These are phyloP conservation scores for Hymenochirus boettgeri DNA, from an alignment of 2,113 vertebrate genomes.

Conservation along the genomic window DNA sequence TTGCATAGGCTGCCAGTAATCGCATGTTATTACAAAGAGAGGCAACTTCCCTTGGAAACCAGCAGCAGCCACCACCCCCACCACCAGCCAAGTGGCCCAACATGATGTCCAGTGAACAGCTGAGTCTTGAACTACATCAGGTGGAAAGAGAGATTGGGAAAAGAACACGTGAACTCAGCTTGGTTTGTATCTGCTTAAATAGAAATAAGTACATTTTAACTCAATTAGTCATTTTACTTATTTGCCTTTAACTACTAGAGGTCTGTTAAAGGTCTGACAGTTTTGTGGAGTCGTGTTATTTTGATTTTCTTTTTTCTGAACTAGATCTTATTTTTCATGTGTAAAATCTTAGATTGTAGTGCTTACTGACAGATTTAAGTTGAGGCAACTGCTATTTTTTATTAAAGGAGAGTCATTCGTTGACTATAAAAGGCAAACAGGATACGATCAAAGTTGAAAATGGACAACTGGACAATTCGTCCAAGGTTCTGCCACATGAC, in stretches of 20 bases:
- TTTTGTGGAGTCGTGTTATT: too few relatives aligned
- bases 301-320: too few relatives aligned
- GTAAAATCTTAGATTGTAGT: too few relatives aligned
- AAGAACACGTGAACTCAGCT: constrained; percentile 86
- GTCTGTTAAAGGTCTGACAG: too few relatives aligned
- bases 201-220: too few relatives aligned
- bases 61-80: constrained; percentile 63
- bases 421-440: constrained; percentile 87
- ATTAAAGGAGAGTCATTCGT: constrained; percentile 83
- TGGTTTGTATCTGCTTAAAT: constrained; percentile 71
- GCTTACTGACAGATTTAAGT: too few relatives aligned
- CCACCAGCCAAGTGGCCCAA: constrained; percentile 82
- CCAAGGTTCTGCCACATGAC: constrained; percentile 81
- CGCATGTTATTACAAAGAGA: constrained; percentile 89
- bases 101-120: constrained; percentile 87
- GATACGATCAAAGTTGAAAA: constrained; percentile 79
- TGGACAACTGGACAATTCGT: constrained; percentile 78
- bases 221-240: too few relatives aligned
- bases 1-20: constrained; percentile 78
- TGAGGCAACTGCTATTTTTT: too few relatives aligned
- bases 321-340: too few relatives aligned
- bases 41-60: constrained; percentile 69
- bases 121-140: constrained; percentile 92
- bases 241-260: too few relatives aligned
- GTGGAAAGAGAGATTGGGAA: constrained; percentile 96